Evolutionary conservation across 2,797 vertebrate genomes (phyloP), one percentile per base, ranked within the genome.

Genomic region (Siniperca scherzeri): DNA sequence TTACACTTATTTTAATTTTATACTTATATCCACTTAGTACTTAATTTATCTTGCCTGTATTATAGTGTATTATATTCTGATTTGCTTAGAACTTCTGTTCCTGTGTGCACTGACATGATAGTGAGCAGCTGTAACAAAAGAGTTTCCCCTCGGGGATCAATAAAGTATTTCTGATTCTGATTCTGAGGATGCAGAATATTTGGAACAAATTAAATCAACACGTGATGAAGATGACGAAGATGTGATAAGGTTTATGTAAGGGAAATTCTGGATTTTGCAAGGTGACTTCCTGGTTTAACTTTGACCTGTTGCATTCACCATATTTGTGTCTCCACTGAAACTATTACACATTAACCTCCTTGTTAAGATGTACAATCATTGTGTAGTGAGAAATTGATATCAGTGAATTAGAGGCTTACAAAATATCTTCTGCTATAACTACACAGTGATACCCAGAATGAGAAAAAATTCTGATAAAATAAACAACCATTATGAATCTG

Each of bases 181-280:
- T 30, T 30, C 30, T 30, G 30, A 30, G 7, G 14, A 7, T 0
- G 11, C 17, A 44, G 19, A 38, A 13, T 57, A 53, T 68, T 57
- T 21, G 17, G 9, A 48, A 30, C 44, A 55, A 68, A 73, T 71
- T 17, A 44, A 12, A 81, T 80, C 61, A 77, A 59, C 48, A 67
- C 11, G 22, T 30, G 30, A 30, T 30, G 30, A 30, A 30, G 30
- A 30, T 30, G 44, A 74, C 3, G 1, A 71, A 62, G 36, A 50
- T 42, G 27, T 77, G 75, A 77, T 62, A 44, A 77, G 60, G 36
- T 69, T 70, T 4, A 70, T 40, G 27, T 12, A 56, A 59, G 21
- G 2, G 40, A 68, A 79, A 36, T 11, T 33, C 25, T 25, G 19
- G 17, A 68, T 74, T 78, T n/a, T 80, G 17, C 6, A 74, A 30